These are phyloP conservation scores for Camarhynchus parvulus DNA, from an alignment of 2,113 vertebrate species.

Conservation along the genomic window DNA sequence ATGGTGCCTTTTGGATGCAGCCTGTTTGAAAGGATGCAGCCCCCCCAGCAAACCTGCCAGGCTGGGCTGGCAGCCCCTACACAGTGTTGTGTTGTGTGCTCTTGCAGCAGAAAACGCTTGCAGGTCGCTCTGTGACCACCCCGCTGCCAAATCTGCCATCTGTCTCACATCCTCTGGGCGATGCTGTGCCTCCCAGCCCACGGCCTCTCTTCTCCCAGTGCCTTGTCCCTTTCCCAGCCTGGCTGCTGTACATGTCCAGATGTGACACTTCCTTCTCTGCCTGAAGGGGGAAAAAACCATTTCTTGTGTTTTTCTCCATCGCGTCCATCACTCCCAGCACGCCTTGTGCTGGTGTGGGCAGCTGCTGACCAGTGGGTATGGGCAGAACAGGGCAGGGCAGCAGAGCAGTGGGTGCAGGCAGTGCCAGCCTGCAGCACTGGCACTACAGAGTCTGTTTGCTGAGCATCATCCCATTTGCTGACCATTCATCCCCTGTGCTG, in stretches of 20 bases:
- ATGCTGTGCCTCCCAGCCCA: neutral
- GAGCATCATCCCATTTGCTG: neutral
- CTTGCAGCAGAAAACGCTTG: neutral
- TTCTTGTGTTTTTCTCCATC: neutral
- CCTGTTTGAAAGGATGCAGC: neutral
- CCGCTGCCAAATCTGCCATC: slow-evolving; percentile 21
- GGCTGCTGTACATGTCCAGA: neutral
- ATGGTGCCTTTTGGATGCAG: neutral
- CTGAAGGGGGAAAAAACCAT: neutral
- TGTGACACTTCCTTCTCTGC: neutral
- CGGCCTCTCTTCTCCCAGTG: neutral
- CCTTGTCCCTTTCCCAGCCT: neutral
- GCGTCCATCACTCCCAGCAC: rapidly evolving
- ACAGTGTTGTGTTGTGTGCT: neutral
- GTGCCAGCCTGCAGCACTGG: neutral
- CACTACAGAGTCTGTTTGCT: neutral
- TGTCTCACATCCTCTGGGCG: neutral
- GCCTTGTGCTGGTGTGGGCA: neutral
- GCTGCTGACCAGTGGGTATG: neutral
- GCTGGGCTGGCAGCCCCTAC: neutral
- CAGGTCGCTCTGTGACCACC: neutral
- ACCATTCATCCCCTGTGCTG: neutral
- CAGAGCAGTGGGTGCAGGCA: rapidly evolving
- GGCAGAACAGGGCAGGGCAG: rapidly evolving
- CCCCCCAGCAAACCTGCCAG: neutral